Evolutionary conservation across 1,140 invertebrate genomes (phyloP), one percentile per base, ranked within the genome.

Genomic region (Drosophila nikananu): DNA sequence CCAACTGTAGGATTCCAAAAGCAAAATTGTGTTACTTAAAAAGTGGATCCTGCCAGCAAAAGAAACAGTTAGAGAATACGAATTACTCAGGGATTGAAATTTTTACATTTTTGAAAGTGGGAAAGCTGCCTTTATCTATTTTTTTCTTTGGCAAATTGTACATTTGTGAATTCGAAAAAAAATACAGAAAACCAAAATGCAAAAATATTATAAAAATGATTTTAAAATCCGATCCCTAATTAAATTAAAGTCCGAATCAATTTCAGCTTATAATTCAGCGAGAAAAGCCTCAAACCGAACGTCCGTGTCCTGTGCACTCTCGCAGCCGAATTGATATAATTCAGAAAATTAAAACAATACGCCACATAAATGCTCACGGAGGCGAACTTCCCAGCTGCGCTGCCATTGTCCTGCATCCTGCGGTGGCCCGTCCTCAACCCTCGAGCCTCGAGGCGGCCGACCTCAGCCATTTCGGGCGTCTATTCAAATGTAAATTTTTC

Each of bases 401-500:
- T 71, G 66, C 75, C 86, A 86, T 90, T 90, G 86, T 79, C 67
- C 70, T 79, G 81, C 68, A 74, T 64, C 66, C 74, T 80, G 83
- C 77, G 54, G 63, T 81, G 61, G 44, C 58, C 64, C 60, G 21
- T 63, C 55, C 32, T n/a, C 48, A 41, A 10, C 42, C 44, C 60
- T 35, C 42, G 8, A 19, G 41, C 44, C 55, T 27, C 41, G 57
- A 3, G 41, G 21, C 60, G 41, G 21, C 60, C 48, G 27, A 63
- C 30, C 51, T 63, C 49, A 39, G 62, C 60, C 49, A 68, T 61
- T 60, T 42, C 39, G 30, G 48, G 39, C 61, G 64, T 81, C 86
- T 90, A 90, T 90, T 90, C 86, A 90, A 90, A 90, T 90, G 86
- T 90, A 90, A 90, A 90, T 90, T 90, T 90, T 90, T 80, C 81